Evolutionary conservation across 2,797 vertebrate species (phyloP).

Genomic region (Hypotaenidia philippensis): DNA sequence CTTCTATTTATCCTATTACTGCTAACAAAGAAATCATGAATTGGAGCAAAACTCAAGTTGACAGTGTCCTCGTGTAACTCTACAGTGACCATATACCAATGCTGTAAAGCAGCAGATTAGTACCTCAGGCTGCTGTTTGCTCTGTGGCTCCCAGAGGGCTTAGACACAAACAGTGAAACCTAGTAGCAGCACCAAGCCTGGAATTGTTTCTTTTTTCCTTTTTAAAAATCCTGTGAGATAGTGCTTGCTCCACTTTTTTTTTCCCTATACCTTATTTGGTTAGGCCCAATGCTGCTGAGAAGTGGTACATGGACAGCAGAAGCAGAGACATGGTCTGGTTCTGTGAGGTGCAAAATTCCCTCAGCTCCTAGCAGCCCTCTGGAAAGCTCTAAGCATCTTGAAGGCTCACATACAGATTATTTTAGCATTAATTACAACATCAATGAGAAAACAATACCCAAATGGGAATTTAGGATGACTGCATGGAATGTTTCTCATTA

Average conservation of each 20-base stretch:
- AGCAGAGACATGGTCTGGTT: background rate
- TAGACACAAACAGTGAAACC: background rate
- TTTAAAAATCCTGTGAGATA: background rate
- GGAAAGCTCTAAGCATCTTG: conserved; percentile 46
- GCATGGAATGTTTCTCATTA: conserved; percentile 35
- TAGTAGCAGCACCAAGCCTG: background rate
- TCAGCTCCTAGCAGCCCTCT: conserved; percentile 13
- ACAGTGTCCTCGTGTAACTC: conserved; percentile 57
- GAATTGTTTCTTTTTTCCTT: background rate
- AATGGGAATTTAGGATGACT: conserved; percentile 41
- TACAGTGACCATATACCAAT: background rate
- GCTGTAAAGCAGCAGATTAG: conserved; percentile 60
- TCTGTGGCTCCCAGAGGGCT: conserved; percentile 1
- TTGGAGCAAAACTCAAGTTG: conserved; percentile 55
- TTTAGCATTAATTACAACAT: conserved; percentile 69
- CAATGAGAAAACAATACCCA: conserved; percentile 56
- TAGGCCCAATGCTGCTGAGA: background rate
- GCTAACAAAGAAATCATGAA: conserved; percentile 43
- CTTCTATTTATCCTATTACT: conserved; percentile 60
- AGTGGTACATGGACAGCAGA: background rate
- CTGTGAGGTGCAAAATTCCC: background rate
- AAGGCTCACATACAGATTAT: conserved; percentile 49
- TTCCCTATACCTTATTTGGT: background rate
- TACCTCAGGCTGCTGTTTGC: conserved; percentile 46
- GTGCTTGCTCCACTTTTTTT: background rate